Base-by-base conservation (phyloP, 2,797 vertebrate species). In the Epinephelus malabaricus region DNA sequence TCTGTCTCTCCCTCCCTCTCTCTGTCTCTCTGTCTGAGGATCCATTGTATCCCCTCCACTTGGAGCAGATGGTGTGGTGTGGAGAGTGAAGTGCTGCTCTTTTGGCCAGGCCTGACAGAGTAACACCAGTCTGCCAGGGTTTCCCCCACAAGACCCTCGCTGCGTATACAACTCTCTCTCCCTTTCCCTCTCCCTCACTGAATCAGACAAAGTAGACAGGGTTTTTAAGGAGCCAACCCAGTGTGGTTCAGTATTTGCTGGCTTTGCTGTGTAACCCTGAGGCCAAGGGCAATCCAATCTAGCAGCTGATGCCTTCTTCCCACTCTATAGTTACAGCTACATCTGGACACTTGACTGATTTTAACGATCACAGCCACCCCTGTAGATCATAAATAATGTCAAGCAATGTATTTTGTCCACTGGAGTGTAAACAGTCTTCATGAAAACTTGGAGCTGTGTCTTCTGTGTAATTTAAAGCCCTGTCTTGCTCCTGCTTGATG, bases 1-100 rank as follows among this genome's bases (percentile, higher is more conserved):
- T 78, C 73, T 55, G 55, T 68, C 83, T 64, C 64, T 75, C 43
- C 45, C 58, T 79, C 40, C 40, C 40, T 43, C 40, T 43, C 79
- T 84, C 59, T 23, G 69, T 82, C 81, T 58, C 75, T 84, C 67
- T 83, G 83, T 93, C 89, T 93, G 91, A 92, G 92, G 87, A 86
- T 84, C 93, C 89, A 94, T 95, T 95, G 93, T 95, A 87, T 91
- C 89, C 84, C 86, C 81, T 89, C 85, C 91, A 84, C 92, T 96
- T 95, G 96, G 90, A 97, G 97, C 97, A 97, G 97, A 98, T 98
- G 97, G 97, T 94, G 95, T 94, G 95, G 96, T 94, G 94, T 92
- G 92, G 93, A 95, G 96, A 96, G 95, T 95, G 95, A 93, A 95
- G 93, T 96, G 94, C 95, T 96, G 95, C 95, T 97, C 96, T 97